Evolutionary conservation across 2,888 invertebrate species (phyloP).

Genomic region (Trachelus troglodyta): DNA sequence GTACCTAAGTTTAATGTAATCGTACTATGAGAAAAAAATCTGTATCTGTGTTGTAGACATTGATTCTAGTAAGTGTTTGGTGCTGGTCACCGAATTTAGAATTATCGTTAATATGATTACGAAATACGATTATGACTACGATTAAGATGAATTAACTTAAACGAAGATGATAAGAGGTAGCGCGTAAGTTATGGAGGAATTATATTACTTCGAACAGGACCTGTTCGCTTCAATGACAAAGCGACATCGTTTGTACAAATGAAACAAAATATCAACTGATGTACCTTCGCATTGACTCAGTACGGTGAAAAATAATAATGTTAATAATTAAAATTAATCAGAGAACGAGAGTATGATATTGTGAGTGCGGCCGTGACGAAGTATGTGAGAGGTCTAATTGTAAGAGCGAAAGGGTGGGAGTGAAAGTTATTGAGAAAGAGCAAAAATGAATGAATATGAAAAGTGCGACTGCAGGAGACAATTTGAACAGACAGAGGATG

Average conservation of each 20-base stretch:
- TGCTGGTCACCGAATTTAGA: slow-evolving; percentile 62
- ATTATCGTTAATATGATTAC: slow-evolving; percentile 27
- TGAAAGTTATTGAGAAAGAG: slow-evolving; percentile 8
- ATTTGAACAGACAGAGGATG: not conserved
- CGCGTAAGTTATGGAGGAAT: slow-evolving; percentile 5
- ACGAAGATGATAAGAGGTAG: slow-evolving; percentile 25
- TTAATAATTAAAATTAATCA: slow-evolving; percentile 10
- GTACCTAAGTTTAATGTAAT: slow-evolving; percentile 48
- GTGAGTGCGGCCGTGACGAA: not conserved
- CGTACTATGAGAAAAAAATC: slow-evolving; percentile 48
- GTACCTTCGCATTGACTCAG: slow-evolving; percentile 29
- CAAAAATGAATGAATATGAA: slow-evolving; percentile 1
- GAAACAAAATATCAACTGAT: slow-evolving; percentile 27
- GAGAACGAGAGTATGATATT: not conserved
- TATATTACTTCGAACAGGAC: slow-evolving; percentile 9
- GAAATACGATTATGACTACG: slow-evolving; percentile 50
- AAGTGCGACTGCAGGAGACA: not conserved
- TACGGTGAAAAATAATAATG: slow-evolving; percentile 23
- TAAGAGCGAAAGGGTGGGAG: too few species aligned
- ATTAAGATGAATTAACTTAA: slow-evolving; percentile 35
- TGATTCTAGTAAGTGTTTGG: slow-evolving; percentile 63
- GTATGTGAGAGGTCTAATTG: too few species aligned
- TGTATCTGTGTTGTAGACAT: slow-evolving; percentile 64
- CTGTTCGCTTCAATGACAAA: slow-evolving; percentile 21
- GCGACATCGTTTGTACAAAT: slow-evolving; percentile 35